phyloP scores from a whole-genome alignment of 1,140 invertebrate genomes.

The Ctenoplectra terminalis region DNA sequence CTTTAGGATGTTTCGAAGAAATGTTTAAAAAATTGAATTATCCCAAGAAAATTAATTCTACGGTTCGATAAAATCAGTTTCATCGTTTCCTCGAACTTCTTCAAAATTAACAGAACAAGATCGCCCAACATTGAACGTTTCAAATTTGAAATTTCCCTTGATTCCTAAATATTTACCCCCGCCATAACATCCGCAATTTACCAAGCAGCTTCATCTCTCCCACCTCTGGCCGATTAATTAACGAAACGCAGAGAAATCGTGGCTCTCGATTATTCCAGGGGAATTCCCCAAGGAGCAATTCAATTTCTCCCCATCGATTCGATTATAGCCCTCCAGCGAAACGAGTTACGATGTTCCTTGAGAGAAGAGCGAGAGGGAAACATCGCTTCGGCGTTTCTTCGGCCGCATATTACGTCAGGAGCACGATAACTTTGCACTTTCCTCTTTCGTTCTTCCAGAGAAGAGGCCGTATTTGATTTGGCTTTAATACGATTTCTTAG shows the following conservation, averaged over 20 bases:
- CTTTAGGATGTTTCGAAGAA: too few species aligned
- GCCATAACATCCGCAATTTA: neutral
- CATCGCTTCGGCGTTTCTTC: neutral
- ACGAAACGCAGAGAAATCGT: conserved; percentile 37
- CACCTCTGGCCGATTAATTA: conserved; percentile 15
- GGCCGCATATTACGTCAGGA: neutral
- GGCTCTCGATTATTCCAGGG: conserved; percentile 32
- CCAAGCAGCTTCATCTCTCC: neutral
- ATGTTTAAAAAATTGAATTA: too few species aligned
- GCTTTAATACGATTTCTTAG: conserved; percentile 57
- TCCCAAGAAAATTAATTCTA: too few species aligned
- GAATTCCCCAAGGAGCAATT: conserved; percentile 35
- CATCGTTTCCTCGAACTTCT: too few species aligned
- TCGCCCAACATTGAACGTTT: neutral
- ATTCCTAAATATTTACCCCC: neutral
- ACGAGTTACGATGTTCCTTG: conserved; percentile 37
- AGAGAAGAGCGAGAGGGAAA: neutral
- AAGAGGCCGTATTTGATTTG: conserved; percentile 55
- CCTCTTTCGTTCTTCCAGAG: conserved; percentile 24
- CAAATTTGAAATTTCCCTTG: neutral
- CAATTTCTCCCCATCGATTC: conserved; percentile 39
- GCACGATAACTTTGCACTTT: conserved; percentile 34
- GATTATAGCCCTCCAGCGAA: conserved; percentile 14
- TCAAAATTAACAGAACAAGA: neutral
- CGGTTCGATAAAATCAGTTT: too few species aligned